Conservation (phyloP, 2,797 vertebrate genomes). For the Falco rusticolus region DNA sequence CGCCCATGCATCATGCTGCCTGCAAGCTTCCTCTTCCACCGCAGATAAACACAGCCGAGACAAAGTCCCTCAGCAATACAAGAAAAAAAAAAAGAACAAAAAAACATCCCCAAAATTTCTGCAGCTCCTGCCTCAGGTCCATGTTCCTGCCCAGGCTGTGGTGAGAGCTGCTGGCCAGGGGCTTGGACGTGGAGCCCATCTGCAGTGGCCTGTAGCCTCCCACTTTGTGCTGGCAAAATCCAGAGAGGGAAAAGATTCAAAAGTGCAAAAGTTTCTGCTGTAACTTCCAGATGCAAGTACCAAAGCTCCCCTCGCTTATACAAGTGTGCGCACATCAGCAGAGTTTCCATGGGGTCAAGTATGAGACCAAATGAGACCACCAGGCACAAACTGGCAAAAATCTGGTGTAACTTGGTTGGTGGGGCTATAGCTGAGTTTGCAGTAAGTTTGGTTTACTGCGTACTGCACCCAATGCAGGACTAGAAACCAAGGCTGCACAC, state of each 20-base stretch:
- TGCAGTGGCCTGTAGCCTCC: neutral
- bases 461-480: neutral
- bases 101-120: neutral
- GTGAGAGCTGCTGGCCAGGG: neutral
- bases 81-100: neutral
- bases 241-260: neutral
- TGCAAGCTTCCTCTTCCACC: slow-evolving; percentile 73
- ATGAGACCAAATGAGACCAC: neutral
- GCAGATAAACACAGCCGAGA: slow-evolving; percentile 70
- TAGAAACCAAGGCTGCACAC: neutral
- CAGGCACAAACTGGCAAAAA: neutral
- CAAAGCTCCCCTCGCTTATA: neutral
- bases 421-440: neutral
- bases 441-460: neutral
- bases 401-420: accelerated
- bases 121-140: neutral
- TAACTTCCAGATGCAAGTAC: neutral
- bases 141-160: accelerated
- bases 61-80: slow-evolving; percentile 44
- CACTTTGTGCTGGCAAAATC: neutral
- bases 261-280: neutral
- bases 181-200: neutral
- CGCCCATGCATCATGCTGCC: slow-evolving; percentile 71
- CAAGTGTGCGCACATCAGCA: accelerated
- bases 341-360: neutral